A percentile compares a stretch with the other conserved stretches of the same genome.
Conservation (phyloP, 1,140 invertebrate species). For the Globodera ellingtonae region DNA sequence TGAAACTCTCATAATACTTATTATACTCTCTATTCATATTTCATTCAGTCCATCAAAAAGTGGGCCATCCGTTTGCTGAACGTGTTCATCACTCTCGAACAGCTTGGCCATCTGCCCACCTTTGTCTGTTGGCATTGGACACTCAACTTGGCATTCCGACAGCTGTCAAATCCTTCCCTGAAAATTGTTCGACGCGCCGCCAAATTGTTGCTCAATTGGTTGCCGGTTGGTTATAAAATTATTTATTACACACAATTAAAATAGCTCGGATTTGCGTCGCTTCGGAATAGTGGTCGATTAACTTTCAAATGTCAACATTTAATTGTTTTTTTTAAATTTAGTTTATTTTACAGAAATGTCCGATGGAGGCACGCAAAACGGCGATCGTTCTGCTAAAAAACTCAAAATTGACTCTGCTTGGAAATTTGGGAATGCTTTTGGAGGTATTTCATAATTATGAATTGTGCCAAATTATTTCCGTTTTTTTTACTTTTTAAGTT, state of each 20-base stretch:
- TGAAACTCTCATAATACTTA: neutral
- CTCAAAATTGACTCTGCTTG: constrained; percentile 8
- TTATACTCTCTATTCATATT: neutral
- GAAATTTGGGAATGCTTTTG: constrained; percentile 17
- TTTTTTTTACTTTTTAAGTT: too few species aligned
- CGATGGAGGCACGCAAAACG: neutral
- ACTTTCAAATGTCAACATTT: too few species aligned
- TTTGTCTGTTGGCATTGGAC: constrained; percentile 17
- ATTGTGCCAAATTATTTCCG: too few species aligned
- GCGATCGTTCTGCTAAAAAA: neutral
- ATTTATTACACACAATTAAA: neutral
- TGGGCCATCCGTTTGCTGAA: constrained; percentile 18
- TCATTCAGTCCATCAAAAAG: constrained; percentile 8
- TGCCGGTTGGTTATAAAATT: constrained; percentile 4
- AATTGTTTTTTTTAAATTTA: neutral
- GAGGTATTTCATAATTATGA: constrained; percentile 1
- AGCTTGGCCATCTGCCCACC: neutral
- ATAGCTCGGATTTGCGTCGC: too few species aligned
- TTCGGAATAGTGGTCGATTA: neutral
- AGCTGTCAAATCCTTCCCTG: constrained; percentile 16
- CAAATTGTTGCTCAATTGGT: constrained; percentile 1
- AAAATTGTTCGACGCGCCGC: constrained; percentile 12
- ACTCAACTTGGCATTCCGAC: constrained; percentile 17
- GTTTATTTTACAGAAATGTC: constrained; percentile 22
- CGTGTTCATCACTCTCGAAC: constrained; percentile 16